Evolutionary conservation across 2,113 vertebrate genomes (phyloP).

Genomic region (Muntiacus muntjak): DNA sequence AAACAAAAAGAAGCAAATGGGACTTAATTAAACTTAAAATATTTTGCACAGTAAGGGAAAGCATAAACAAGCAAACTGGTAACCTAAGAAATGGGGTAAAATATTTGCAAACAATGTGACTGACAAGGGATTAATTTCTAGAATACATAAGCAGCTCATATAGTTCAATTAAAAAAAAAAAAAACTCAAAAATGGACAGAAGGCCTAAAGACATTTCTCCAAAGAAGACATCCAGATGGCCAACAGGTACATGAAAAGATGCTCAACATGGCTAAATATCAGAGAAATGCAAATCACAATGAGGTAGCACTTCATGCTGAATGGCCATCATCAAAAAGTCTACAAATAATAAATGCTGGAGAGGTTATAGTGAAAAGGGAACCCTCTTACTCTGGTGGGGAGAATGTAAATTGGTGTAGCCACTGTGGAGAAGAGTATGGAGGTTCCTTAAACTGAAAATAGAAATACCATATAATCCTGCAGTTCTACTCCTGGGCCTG

Average conservation of each 20-base stretch:
- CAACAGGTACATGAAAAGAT: not conserved
- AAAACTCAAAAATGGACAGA: not conserved
- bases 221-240: not conserved
- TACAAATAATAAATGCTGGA: not conserved
- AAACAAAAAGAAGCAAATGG: not conserved
- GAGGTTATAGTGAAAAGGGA: not conserved
- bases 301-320: not conserved
- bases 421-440: not conserved
- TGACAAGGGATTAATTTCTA: not conserved
- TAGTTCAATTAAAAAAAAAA: not conserved
- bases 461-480: not conserved
- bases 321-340: not conserved
- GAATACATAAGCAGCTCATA: not conserved
- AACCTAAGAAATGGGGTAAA: not conserved
- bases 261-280: not conserved
- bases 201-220: not conserved
- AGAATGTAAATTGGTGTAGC: not conserved
- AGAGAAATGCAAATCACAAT: not conserved
- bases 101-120: not conserved
- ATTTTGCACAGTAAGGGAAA: not conserved
- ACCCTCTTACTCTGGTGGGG: not conserved
- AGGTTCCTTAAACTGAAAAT: not conserved
- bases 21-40: not conserved
- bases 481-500: not conserved
- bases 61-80: not conserved